Evolutionary conservation across 2,888 invertebrate species (phyloP), one percentile per base, ranked within the genome.

Genomic region (Iphiclides podalirius): DNA sequence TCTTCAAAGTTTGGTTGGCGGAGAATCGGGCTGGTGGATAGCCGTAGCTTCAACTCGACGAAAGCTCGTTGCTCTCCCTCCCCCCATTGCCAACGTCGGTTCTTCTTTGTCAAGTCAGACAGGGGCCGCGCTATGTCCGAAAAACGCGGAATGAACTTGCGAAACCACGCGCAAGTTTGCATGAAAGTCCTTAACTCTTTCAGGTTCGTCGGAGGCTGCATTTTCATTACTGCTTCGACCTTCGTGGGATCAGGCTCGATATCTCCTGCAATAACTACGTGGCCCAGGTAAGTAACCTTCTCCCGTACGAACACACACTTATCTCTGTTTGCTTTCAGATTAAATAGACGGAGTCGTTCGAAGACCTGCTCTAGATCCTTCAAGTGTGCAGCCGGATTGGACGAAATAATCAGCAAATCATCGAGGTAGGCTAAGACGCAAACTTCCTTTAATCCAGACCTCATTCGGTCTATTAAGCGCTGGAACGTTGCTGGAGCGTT

Each of bases 401-500:
- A 7, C 1, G 26, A 26, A 8, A 26, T 26, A 1, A 26, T 1
- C 8, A 26, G 6, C 4, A 26, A 9, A 26, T 26, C 26, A 8
- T 26, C 26, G 2, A 26, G 6, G 8, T 26, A 26, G 8, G 8
- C 26, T 26, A 26, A 9, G 1, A 26, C 4, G 8, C 8, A 8
- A 6, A 7, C 8, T 8, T 6, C 8, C 3, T 2, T 9, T 2
- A 9, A 2, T 1, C 51, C 46, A 3, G 57, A 55, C 11, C 58
- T 40, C n/a, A 64, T 51, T 0, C 58, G 36, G 17, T 64, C 61
- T 37, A 60, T 64, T 0, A 65, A 42, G 0, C 65, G 45, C 40
- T 69, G 66, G 40, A 72, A 72, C 0, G 69, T 70, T 0, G 67
- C 57, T 4, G 69, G 67, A 2, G 66, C 0, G n/a, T n/a, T n/a